These are phyloP conservation scores for Clivina fossor DNA, from an alignment of 2,888 invertebrate genomes.

Conservation along the genomic window DNA sequence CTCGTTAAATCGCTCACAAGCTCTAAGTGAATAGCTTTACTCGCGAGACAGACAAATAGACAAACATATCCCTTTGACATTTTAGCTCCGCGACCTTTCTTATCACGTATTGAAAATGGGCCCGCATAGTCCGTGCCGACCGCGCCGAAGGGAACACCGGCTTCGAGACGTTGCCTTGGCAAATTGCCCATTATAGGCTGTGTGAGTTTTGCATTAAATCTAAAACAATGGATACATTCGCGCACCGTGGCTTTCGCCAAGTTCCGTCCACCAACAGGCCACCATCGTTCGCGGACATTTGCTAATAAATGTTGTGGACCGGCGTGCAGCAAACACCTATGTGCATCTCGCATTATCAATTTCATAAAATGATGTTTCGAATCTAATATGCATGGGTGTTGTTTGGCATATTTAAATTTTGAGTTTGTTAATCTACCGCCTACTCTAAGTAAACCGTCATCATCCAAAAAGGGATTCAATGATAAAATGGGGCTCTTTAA, in stretches of 20 bases:
- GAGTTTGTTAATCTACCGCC: constrained; percentile 1
- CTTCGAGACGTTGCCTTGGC: constrained; percentile 23
- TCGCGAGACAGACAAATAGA: constrained; percentile 31
- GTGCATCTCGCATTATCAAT: constrained; percentile 2
- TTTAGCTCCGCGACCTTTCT: constrained; percentile 20
- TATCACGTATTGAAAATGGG: constrained; percentile 33
- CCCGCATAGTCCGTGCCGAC: constrained; percentile 34
- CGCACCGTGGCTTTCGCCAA: constrained; percentile 22
- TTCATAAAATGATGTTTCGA: not conserved
- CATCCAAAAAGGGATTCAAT: constrained; percentile 4
- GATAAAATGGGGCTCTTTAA: not conserved
- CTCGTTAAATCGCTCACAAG: constrained; percentile 17
- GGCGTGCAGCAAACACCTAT: constrained; percentile 19
- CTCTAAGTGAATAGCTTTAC: constrained; percentile 20
- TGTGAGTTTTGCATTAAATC: not conserved
- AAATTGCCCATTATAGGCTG: constrained; percentile 39
- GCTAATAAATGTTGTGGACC: constrained; percentile 11
- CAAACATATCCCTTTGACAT: constrained; percentile 28
- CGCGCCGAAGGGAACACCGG: constrained; percentile 15
- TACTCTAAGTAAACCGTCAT: not conserved
- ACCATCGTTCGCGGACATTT: constrained; percentile 27
- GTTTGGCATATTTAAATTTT: not conserved
- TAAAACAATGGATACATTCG: constrained; percentile 28
- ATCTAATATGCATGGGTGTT: not conserved
- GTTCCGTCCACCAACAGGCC: constrained; percentile 34